These are phyloP conservation scores for Phthorimaea operculella DNA, from an alignment of 1,140 invertebrate species.

Conservation along the genomic window DNA sequence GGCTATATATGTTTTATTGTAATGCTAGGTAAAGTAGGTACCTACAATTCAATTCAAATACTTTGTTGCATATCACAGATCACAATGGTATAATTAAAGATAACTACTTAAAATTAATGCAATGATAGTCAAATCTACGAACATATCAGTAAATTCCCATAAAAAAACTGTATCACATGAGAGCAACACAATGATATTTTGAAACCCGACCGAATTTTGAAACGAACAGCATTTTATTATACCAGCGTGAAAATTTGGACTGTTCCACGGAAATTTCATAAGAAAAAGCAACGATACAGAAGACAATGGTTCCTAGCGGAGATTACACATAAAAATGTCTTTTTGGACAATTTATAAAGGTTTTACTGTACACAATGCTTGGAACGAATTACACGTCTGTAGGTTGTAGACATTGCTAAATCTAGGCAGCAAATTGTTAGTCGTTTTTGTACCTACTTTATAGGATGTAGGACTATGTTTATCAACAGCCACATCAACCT, in stretches of 20 bases:
- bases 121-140: too few species aligned
- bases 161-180: conserved; percentile 3
- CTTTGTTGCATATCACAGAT: too few species aligned
- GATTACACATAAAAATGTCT: conserved; percentile 16
- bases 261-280: conserved; percentile 29
- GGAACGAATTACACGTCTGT: conserved; percentile 14
- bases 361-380: conserved; percentile 14
- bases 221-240: conserved; percentile 4
- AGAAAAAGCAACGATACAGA: conserved; percentile 22
- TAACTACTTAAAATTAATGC: too few species aligned
- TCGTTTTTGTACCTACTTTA: too few species aligned
- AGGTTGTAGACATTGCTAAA: not conserved
- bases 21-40: too few species aligned
- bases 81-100: too few species aligned
- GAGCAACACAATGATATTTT: conserved; percentile 1
- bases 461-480: too few species aligned
- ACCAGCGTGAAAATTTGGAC: not conserved
- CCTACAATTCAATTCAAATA: too few species aligned
- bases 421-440: not conserved
- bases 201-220: not conserved
- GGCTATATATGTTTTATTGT: too few species aligned
- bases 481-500: too few species aligned
- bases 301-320: conserved; percentile 10
- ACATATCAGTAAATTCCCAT: not conserved
- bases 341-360: conserved; percentile 14